Percentiles rank a stretch among this genome's conserved stretches.
These are phyloP conservation scores for Oncorhynchus mykiss DNA, from an alignment of 2,113 vertebrate species.

Conservation along the genomic window DNA sequence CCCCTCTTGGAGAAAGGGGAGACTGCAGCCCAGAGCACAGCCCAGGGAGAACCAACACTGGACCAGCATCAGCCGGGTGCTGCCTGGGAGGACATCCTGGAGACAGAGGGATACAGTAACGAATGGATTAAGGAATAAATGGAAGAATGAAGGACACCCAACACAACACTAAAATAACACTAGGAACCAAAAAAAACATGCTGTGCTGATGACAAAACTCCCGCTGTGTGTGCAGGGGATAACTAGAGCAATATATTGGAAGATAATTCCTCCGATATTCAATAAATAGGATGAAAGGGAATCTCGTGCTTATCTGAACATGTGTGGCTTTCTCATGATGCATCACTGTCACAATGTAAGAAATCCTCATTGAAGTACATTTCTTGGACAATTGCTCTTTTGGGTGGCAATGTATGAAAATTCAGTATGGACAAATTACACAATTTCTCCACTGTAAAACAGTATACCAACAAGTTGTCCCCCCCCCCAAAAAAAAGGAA, in stretches of 20 bases:
- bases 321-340: too few relatives aligned
- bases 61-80: slow-evolving; percentile 69
- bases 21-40: slow-evolving; percentile 78
- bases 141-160: background rate
- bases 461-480: too few relatives aligned
- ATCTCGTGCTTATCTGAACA: too few relatives aligned
- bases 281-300: too few relatives aligned
- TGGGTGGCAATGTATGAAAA: too few relatives aligned
- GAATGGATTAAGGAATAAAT: background rate
- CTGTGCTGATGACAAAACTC: too few relatives aligned
- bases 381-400: background rate
- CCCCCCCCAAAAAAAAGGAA: too few relatives aligned
- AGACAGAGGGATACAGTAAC: background rate
- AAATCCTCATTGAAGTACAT: background rate
- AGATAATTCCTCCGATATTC: too few relatives aligned
- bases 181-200: background rate
- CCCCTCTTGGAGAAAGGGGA: slow-evolving; percentile 85
- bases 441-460: too few relatives aligned
- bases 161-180: background rate
- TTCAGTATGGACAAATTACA: too few relatives aligned
- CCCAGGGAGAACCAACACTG: slow-evolving; percentile 85
- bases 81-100: slow-evolving; percentile 50
- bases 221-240: too few relatives aligned
- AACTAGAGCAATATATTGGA: too few relatives aligned
- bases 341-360: background rate